These are phyloP conservation scores for Brachypteracias leptosomus DNA, from an alignment of 2,113 vertebrate genomes.

Conservation along the genomic window DNA sequence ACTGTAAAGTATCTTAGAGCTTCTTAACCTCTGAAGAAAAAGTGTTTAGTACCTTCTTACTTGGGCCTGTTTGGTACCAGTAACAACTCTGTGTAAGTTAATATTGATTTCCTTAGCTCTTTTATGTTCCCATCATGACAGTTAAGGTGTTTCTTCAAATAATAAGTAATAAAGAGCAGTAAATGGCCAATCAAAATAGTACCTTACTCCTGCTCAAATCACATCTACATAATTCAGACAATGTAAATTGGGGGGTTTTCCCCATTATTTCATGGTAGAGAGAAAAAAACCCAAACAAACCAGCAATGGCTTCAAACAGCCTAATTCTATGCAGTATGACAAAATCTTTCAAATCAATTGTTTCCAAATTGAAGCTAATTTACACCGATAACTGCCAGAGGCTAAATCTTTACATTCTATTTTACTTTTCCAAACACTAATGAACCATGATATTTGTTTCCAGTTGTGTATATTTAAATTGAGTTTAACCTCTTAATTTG, in stretches of 20 bases:
- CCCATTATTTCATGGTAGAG: neutral
- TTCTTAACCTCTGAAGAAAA: neutral
- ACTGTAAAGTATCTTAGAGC: neutral
- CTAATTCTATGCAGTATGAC: neutral
- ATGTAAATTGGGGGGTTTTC: neutral
- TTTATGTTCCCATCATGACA: neutral
- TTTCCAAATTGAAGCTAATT: neutral
- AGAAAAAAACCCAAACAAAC: neutral
- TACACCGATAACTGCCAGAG: neutral
- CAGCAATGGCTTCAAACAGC: neutral
- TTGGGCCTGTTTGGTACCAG: neutral
- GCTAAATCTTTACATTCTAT: neutral
- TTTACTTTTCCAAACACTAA: constrained; percentile 40
- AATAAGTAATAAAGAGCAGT: neutral
- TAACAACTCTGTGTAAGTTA: neutral
- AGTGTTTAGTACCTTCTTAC: neutral
- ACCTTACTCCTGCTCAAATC: neutral
- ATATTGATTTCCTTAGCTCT: neutral
- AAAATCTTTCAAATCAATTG: constrained; percentile 5
- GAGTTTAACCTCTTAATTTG: constrained; percentile 41
- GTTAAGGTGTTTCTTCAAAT: neutral
- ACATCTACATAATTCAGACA: neutral
- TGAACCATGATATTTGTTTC: constrained; percentile 28
- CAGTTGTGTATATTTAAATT: constrained; percentile 1
- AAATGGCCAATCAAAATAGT: neutral